Conservation (phyloP, 2,797 vertebrate genomes). For the Prunella strophiata region DNA sequence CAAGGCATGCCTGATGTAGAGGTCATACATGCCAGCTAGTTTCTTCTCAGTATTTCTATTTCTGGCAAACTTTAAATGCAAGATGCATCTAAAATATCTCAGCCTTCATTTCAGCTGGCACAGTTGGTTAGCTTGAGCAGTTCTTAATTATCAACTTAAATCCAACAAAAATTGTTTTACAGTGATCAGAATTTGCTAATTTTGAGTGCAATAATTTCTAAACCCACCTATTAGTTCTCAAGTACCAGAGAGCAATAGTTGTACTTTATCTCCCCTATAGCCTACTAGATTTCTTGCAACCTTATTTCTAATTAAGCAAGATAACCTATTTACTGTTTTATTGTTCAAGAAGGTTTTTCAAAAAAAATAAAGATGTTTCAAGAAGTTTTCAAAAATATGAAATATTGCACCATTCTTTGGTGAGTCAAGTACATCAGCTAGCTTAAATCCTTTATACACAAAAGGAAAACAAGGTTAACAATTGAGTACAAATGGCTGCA, state of each 20-base stretch:
- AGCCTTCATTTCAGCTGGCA: slow-evolving; percentile 26
- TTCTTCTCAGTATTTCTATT: slow-evolving; percentile 7
- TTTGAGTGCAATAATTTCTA: not conserved
- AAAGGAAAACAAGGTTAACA: not conserved
- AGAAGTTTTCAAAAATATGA: not conserved
- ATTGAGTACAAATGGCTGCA: not conserved
- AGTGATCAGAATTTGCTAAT: slow-evolving; percentile 14
- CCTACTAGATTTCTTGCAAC: not conserved
- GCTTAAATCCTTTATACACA: not conserved
- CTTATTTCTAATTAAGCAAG: not conserved
- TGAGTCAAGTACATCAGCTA: not conserved
- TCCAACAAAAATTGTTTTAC: not conserved
- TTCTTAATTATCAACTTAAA: not conserved
- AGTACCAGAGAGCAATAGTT: not conserved
- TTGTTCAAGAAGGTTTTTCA: not conserved
- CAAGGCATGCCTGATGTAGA: not conserved
- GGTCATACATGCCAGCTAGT: not conserved
- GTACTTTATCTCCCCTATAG: not conserved
- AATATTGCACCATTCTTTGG: not conserved
- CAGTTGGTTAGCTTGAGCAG: not conserved
- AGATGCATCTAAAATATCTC: slow-evolving; percentile 31
- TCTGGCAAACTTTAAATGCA: slow-evolving; percentile 37
- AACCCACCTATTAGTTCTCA: not conserved
- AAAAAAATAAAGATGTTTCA: not conserved
- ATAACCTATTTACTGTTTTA: not conserved